A percentile compares a stretch with the other conserved stretches of the same genome.
phyloP scores from a whole-genome alignment of 2,888 invertebrate species.

The Petrolisthes manimaculis region DNA sequence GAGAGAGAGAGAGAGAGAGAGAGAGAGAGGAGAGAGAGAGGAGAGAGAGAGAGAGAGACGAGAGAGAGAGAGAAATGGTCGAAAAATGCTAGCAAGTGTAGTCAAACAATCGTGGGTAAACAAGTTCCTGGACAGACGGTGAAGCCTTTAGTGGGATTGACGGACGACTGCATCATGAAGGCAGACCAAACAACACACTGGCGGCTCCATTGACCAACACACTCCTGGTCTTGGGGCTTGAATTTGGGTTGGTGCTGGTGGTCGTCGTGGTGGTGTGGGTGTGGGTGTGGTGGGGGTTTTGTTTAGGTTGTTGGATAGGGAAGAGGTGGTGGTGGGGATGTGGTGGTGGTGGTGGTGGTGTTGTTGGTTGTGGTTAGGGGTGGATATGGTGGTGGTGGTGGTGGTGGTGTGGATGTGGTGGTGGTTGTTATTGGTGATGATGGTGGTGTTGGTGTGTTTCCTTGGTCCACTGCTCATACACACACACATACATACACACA shows the following conservation, averaged over 20 bases:
- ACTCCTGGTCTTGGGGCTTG: not conserved
- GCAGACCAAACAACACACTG: not conserved
- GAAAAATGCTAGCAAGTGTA: not conserved
- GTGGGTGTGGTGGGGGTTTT: not conserved
- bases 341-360: not conserved
- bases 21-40: not conserved
- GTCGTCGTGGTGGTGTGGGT: not conserved
- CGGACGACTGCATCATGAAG: not conserved
- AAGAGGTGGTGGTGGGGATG: too few relatives aligned
- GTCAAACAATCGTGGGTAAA: not conserved
- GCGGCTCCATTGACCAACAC: not conserved
- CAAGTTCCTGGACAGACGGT: not conserved
- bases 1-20: too few relatives aligned
- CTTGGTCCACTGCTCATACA: not conserved
- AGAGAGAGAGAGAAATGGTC: not conserved
- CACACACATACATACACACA: slow-evolving; percentile 6
- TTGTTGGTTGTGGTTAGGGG: not conserved
- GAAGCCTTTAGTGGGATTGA: not conserved
- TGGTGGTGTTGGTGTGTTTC: not conserved
- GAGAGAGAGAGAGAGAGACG: too few relatives aligned
- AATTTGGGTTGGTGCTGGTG: not conserved
- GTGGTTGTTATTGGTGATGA: not conserved
- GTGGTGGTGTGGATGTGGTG: not conserved
- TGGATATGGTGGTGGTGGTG: not conserved
- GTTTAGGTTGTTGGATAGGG: not conserved